Evolutionary conservation across 1,140 invertebrate genomes (phyloP), one percentile per base, ranked within the genome.

Genomic region (Drosophila kohkoa): DNA sequence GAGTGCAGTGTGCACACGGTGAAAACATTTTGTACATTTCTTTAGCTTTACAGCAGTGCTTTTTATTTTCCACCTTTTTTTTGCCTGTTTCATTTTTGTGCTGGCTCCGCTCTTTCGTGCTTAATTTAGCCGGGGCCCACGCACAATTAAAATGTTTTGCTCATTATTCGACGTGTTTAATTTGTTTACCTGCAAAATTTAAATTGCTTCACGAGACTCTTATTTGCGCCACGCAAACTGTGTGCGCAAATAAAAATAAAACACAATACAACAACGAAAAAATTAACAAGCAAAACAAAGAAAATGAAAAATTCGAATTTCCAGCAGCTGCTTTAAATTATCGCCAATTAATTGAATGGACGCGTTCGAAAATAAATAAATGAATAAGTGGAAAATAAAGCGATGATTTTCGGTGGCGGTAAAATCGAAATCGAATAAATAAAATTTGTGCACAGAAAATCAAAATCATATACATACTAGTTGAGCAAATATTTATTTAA

Each of bases 241-340:
- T 48, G 25, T 43, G 45, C 32, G 65, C 25, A 52, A 63, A 57
- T 67, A 35, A 66, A 45, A 16, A 38, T 10, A 25, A 25, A 25
- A 25, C 20, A 25, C 20, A 25, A 25, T 25, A 4, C 20, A 25
- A 25, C 20, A 25, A 3, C 35, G 8, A 38, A 58, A 71, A 55
- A 57, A 49, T 16, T 45, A 30, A 58, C 16, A 64, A 59, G 43
- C n/a, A 49, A 43, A 16, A 46, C 15, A 35, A 43, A 52, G 15
- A 32, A 49, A 6, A 62, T 35, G 45, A 60, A 75, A 81, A 45
- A 62, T 52, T 48, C 20, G 38, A 55, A 68, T 75, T 72, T 76
- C 49, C 6, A 48, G 60, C 68, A 76, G 81, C 67, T 85, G 77
- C 69, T 60, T 71, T 85, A 81, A 83, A 81, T 83, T 85, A 85